Base-by-base conservation (phyloP, 2,888 invertebrate species). In the Diadegma fenestrale region DNA sequence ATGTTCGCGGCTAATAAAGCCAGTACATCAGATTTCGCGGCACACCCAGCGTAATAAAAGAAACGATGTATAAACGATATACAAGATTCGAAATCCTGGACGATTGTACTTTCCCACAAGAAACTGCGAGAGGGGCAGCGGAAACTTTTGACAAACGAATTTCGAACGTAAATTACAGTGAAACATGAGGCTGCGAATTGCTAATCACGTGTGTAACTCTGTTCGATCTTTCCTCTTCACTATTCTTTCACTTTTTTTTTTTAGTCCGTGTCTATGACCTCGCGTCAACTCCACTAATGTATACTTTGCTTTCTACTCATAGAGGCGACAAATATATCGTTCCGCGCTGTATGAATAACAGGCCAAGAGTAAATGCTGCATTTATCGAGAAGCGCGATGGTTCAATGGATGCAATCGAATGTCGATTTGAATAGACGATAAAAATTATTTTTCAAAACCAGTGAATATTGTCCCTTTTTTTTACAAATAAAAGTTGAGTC, bases 231-330 rank as follows among this genome's bases (percentile, higher is more conserved):
- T 61, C 30, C 41, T 75, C 51, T 63, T 63, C 17, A 37, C 61
- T 22, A 37, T 63, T 71, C 30, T 37, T 72, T 80, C 63, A 37
- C 19, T 51, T 33, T 41, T 17, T 41, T 17, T 63, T 64, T 71
- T 64, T 43, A 22, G 33, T 19, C 17, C 51, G 37, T 51, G 17
- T 45, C 33, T 58, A 37, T 33, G 66, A 19, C 80, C 73, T 73
- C 73, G 66, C 17, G 41, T 73, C 43, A 73, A 80, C 80, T 73
- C 72, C 17, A 43, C 58, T 12, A 69, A 58, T 73, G 66, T 58
- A 63, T 43, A 63, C 41, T 76, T 82, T 63, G 69, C 82, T 82
- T 82, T 82, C 76, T 69, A 63, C 58, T 69, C 76, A 63, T 69
- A 81, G n/a, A n/a, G 7, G 66, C 75, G 58, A 76, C 54, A 58